Percentiles rank a stretch among this genome's conserved stretches.
Conservation (phyloP, 1,140 invertebrate species). For the Drosophila equinoxialis region DNA sequence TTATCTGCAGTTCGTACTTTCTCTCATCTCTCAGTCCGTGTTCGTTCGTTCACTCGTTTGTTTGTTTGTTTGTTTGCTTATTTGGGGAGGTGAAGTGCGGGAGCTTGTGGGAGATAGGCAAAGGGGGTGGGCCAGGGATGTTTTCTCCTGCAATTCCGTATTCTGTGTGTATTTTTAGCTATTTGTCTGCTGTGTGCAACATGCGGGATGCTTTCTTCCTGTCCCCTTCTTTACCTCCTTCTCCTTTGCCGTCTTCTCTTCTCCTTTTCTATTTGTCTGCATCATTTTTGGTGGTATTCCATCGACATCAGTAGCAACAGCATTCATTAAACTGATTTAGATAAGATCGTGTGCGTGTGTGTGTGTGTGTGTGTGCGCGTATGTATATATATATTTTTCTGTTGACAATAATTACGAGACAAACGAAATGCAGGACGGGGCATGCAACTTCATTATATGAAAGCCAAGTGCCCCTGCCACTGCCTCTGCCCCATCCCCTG, state of each 20-base stretch:
- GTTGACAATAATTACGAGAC: conserved; percentile 59
- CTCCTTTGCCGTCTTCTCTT: conserved; percentile 27
- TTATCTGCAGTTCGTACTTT: conserved; percentile 44
- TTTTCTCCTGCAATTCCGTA: conserved; percentile 15
- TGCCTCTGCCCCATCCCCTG: neutral
- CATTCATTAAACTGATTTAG: conserved; percentile 79
- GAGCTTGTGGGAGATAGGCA: neutral
- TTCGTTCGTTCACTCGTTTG: conserved; percentile 24
- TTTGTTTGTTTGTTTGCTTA: conserved; percentile 7
- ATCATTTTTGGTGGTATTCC: conserved; percentile 45
- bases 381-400: conserved; percentile 44
- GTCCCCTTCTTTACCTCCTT: neutral
- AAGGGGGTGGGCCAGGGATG: neutral
- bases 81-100: neutral
- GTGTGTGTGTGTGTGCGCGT: neutral
- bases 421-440: conserved; percentile 44
- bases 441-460: conserved; percentile 59
- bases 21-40: conserved; percentile 22
- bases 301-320: conserved; percentile 13
- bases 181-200: conserved; percentile 30
- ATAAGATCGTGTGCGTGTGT: conserved; percentile 47
- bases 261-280: conserved; percentile 35
- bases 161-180: conserved; percentile 54
- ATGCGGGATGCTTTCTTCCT: conserved; percentile 46
- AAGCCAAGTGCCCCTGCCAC: neutral